These are phyloP conservation scores for Noctilio leporinus DNA, from an alignment of 2,113 vertebrate species.

Conservation along the genomic window DNA sequence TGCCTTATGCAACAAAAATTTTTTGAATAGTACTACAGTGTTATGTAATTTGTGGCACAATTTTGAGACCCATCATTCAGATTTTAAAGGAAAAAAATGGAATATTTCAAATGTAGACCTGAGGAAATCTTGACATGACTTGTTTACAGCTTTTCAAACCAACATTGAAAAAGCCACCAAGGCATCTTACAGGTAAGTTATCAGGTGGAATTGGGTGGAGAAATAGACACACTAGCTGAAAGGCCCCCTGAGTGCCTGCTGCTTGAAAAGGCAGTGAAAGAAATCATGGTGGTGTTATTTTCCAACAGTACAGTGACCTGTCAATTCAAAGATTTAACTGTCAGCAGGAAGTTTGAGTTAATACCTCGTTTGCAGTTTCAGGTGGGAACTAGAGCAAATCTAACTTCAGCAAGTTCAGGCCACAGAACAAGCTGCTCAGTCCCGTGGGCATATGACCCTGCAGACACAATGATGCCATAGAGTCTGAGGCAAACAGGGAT, in stretches of 20 bases:
- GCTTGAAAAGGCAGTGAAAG: neutral
- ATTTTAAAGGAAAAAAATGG: neutral
- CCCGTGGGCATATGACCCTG: neutral
- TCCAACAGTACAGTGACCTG: neutral
- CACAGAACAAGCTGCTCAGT: neutral
- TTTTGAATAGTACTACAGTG: neutral
- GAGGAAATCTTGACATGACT: neutral
- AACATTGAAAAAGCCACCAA: neutral
- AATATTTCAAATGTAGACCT: neutral
- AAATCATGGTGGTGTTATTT: neutral
- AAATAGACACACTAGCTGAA: neutral
- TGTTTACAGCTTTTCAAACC: neutral
- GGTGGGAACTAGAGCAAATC: neutral
- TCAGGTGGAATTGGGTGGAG: neutral
- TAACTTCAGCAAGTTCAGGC: neutral
- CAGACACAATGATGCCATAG: neutral
- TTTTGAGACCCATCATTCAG: neutral
- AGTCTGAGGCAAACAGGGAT: neutral
- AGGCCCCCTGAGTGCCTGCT: neutral
- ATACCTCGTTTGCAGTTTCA: neutral
- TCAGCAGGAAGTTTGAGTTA: neutral
- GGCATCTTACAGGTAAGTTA: neutral
- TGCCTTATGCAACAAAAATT: neutral
- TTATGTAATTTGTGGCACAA: neutral
- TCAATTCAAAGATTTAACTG: neutral